These are phyloP conservation scores for Sphenodon punctatus DNA, from an alignment of 2,797 vertebrate genomes.

Conservation along the genomic window DNA sequence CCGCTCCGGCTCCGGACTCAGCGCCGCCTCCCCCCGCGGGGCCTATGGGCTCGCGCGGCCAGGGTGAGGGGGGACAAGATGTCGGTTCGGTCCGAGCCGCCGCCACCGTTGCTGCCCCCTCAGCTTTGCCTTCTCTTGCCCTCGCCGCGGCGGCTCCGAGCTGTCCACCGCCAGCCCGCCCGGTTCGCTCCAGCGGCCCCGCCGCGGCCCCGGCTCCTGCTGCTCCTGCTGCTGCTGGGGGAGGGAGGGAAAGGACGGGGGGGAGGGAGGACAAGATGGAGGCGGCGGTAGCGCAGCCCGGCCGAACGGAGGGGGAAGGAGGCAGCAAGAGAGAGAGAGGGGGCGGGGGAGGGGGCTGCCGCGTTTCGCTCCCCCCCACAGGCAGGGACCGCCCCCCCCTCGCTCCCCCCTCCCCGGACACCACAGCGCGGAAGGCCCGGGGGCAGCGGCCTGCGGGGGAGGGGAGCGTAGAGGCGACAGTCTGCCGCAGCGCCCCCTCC, in stretches of 20 bases:
- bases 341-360: constrained; percentile 57
- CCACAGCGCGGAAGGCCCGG: constrained; percentile 54
- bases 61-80: constrained; percentile 73
- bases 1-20: constrained; percentile 43
- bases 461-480: neutral
- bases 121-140: constrained; percentile 72
- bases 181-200: constrained; percentile 12
- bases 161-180: constrained; percentile 38
- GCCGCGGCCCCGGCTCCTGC: constrained; percentile 44
- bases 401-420: constrained; percentile 50
- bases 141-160: constrained; percentile 52
- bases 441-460: neutral
- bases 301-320: constrained; percentile 56
- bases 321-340: constrained; percentile 37
- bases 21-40: constrained; percentile 61
- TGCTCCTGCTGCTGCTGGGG: constrained; percentile 49
- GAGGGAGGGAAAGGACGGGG: constrained; percentile 25
- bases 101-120: constrained; percentile 35
- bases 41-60: constrained; percentile 68
- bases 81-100: constrained; percentile 69
- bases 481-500: neutral
- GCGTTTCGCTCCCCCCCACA: constrained; percentile 47
- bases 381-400: constrained; percentile 66
- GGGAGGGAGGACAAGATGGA: constrained; percentile 42
- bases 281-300: constrained; percentile 30